Conservation (phyloP, 2,113 vertebrate species). For the Aspiorhynchus laticeps region DNA sequence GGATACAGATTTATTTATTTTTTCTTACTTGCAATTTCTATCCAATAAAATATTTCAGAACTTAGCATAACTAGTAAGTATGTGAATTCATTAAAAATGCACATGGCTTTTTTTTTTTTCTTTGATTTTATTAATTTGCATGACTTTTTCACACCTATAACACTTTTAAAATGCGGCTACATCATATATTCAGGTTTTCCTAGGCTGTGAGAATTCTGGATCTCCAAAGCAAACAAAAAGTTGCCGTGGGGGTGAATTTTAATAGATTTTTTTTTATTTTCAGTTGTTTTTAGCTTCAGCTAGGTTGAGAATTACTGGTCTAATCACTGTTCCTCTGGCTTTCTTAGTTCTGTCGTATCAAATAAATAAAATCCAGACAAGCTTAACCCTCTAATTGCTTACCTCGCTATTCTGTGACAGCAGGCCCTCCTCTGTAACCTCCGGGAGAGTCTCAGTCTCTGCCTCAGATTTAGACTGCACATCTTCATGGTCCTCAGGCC, state of each 20-base stretch:
- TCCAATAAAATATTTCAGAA: not conserved
- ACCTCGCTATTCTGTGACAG: slow-evolving; percentile 34
- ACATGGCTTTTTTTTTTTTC: not conserved
- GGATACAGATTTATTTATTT: not conserved
- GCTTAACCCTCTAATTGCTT: slow-evolving; percentile 29
- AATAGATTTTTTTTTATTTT: not conserved
- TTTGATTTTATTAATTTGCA: not conserved
- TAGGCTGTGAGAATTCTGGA: not conserved
- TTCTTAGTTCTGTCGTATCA: not conserved
- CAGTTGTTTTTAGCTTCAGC: not conserved
- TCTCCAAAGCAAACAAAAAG: not conserved
- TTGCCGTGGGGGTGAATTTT: not conserved
- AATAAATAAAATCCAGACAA: not conserved
- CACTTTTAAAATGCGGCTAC: not conserved
- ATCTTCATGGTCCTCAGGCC: slow-evolving; percentile 38
- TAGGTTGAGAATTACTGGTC: not conserved
- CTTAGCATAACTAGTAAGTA: not conserved
- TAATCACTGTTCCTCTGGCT: not conserved
- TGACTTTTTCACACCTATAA: not conserved
- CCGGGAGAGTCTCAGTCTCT: slow-evolving; percentile 1
- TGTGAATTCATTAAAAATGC: not conserved
- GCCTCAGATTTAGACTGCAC: slow-evolving; percentile 36
- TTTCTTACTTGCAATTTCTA: not conserved
- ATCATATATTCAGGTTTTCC: not conserved
- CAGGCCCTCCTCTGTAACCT: slow-evolving; percentile 50